These are phyloP conservation scores for Crematogaster levior DNA, from an alignment of 2,888 invertebrate genomes.

Conservation along the genomic window DNA sequence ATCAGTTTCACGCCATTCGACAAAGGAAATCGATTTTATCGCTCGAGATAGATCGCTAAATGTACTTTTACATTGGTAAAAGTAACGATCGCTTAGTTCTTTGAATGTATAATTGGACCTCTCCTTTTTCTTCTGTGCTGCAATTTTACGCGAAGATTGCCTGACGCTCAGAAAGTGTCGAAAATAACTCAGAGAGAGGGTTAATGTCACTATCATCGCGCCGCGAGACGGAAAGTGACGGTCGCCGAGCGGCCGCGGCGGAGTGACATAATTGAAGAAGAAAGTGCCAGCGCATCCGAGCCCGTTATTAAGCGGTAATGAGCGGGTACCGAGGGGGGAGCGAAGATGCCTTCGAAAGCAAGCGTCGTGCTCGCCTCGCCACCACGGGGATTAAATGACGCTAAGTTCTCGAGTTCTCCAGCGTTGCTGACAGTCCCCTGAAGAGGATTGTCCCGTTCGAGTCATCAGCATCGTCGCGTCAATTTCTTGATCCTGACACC, in stretches of 20 bases:
- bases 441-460: background rate
- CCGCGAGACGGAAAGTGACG: slow-evolving; percentile 60
- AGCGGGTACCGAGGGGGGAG: slow-evolving; percentile 46
- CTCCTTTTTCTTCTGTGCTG: background rate
- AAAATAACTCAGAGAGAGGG: slow-evolving; percentile 8
- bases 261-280: slow-evolving; percentile 79
- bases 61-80: no score
- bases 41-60: background rate
- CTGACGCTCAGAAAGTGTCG: background rate
- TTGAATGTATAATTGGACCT: background rate
- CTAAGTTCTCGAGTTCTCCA: slow-evolving; percentile 35
- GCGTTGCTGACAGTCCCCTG: slow-evolving; percentile 29
- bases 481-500: background rate
- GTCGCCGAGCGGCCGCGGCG: slow-evolving; percentile 26
- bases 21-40: background rate
- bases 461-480: background rate
- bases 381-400: slow-evolving; percentile 50
- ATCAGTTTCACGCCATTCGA: slow-evolving; percentile 21
- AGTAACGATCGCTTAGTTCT: background rate
- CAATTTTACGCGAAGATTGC: slow-evolving; percentile 9
- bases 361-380: slow-evolving; percentile 31
- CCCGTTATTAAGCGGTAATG: slow-evolving; percentile 73
- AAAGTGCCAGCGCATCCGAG: slow-evolving; percentile 72
- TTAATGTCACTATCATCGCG: slow-evolving; percentile 32
- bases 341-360: slow-evolving; percentile 59